Evolutionary conservation across 2,888 invertebrate genomes (phyloP).

Genomic region (Saturnia japonica): DNA sequence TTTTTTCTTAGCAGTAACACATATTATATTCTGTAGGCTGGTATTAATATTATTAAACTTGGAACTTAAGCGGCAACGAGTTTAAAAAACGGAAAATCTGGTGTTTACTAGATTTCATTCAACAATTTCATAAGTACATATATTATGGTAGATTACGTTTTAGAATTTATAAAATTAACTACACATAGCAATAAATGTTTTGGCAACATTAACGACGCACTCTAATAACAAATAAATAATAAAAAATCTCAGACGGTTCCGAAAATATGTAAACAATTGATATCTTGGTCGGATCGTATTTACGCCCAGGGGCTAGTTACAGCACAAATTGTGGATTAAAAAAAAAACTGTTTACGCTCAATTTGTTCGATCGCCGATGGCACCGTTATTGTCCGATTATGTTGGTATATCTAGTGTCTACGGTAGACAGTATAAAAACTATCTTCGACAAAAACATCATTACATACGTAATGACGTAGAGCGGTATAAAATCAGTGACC

Average conservation of each 20-base stretch:
- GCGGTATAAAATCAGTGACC: conserved; percentile 21
- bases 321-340: not conserved
- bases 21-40: too few relatives aligned
- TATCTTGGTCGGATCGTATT: not conserved
- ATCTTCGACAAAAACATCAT: too few relatives aligned
- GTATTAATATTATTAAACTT: not conserved
- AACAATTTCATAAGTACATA: not conserved
- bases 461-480: too few relatives aligned
- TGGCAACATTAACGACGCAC: not conserved
- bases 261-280: conserved; percentile 8
- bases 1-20: too few relatives aligned
- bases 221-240: not conserved
- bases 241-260: not conserved
- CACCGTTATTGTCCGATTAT: not conserved
- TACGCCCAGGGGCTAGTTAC: not conserved
- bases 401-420: conserved; percentile 4
- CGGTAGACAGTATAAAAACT: conserved; percentile 15
- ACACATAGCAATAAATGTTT: not conserved
- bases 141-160: not conserved
- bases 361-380: not conserved
- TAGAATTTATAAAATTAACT: not conserved
- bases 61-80: too few relatives aligned
- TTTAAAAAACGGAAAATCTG: too few relatives aligned
- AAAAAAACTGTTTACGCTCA: conserved; percentile 1
- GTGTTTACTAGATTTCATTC: too few relatives aligned